Base-by-base conservation (phyloP, 1,140 invertebrate genomes). In the Ladona fulva region DNA sequence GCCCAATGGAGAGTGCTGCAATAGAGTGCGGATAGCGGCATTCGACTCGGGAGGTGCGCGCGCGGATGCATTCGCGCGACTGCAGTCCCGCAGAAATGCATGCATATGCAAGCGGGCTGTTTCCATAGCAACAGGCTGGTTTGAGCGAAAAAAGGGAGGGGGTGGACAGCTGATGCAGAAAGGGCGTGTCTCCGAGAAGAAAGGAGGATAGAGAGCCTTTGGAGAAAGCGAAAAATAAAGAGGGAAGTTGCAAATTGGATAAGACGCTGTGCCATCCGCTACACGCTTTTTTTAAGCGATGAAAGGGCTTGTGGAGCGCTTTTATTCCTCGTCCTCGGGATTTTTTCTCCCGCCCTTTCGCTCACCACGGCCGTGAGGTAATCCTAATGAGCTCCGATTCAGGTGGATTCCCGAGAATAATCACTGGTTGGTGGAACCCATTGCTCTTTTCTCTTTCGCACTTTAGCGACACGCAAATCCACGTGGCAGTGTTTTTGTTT, bases 121-220 rank as follows among this genome's bases (percentile, higher is more conserved):
- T 66, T 66, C 52, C 52, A 66, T 66, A 66, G 52, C 52, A 66
- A 66, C 52, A 66, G 52, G 52, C 52, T 66, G 52, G 52, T 66
- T 6, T 12, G 52, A 52, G 44, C 44, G 44, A 19, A 19, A 52
- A 52, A 52, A 52, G 44, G 44, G 12, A 66, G n/a, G 52, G 52
- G 52, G 52, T 19, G 29, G 29, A 37, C 29, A 37, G 29, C 29
- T 5, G 29, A 3, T 19, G 52, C 52, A 19, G 52, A 66, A 16
- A 19, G 52, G n/a, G 52, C 52, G 52, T 19, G n/a, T 66, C 16
- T 22, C 14, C 16, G 5, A 1, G 52, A 66, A 12, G 44, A 52
- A 52, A 52, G 44, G 44, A 52, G 19, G n/a, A n/a, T n/a, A n/a
- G n/a, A n/a, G 44, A 52, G 44, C 10, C 19, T 10, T 11, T 10